These are phyloP conservation scores for Achroia grisella DNA, from an alignment of 1,140 invertebrate species.

Conservation along the genomic window DNA sequence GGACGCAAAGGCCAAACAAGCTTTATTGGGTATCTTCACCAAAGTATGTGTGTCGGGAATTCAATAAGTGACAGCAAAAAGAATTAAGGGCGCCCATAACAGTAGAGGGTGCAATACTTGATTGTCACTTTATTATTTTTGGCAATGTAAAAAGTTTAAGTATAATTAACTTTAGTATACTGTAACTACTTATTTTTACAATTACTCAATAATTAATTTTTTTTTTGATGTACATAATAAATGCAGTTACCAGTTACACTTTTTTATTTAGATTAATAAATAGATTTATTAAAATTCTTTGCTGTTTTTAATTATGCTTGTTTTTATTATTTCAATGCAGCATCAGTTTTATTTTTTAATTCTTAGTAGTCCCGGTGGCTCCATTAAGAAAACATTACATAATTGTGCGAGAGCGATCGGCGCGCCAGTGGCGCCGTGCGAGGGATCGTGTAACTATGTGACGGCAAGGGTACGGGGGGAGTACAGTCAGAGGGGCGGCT, in stretches of 20 bases:
- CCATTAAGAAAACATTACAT: conserved; percentile 71
- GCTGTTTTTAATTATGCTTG: no score
- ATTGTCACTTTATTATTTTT: conserved; percentile 41
- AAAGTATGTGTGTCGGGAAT: conserved; percentile 59
- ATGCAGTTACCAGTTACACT: no score
- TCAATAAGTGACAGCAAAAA: conserved; percentile 60
- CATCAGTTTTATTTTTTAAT: conserved; percentile 38
- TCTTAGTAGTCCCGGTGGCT: conserved; percentile 46
- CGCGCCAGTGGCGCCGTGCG: conserved; percentile 64
- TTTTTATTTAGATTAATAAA: no score
- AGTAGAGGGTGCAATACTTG: conserved; percentile 15
- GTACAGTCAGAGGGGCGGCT: conserved; percentile 42
- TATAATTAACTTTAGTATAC: no score
- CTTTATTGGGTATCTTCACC: conserved; percentile 61
- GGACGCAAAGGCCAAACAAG: conserved; percentile 51
- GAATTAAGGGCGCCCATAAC: conserved; percentile 45
- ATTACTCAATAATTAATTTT: no score
- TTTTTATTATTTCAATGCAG: no score
- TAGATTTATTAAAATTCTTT: no score
- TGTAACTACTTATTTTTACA: no score
- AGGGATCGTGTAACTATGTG: conserved; percentile 62
- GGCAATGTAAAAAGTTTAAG: background rate
- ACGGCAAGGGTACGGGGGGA: conserved; percentile 45
- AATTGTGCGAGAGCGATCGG: conserved; percentile 61
- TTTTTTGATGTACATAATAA: no score